Evolutionary conservation across 1,140 invertebrate species (phyloP), one percentile per base, ranked within the genome.

Genomic region (Drosophila ironensis): DNA sequence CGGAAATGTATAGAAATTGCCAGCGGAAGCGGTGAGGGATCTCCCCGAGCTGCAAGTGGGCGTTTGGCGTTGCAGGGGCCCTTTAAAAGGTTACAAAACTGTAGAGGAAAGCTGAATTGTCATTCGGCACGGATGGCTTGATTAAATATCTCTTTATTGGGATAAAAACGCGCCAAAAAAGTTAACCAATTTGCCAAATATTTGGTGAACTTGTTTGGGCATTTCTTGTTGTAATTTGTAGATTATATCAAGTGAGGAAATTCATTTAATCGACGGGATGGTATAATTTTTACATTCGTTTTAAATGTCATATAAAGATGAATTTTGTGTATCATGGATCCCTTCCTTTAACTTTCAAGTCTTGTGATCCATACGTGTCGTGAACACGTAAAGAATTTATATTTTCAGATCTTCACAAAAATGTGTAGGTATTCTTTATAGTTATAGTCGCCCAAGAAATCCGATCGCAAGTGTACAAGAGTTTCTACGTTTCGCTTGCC

Each of bases 1-100:
- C 75, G 75, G 75, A 80, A 80, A 80, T 63, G 52, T 66, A 37
- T 51, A 73, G 52, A 77, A 72, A 78, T 41, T 78, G 27, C 33
- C 52, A 27, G 66, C 69, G 75, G 75, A 80, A 70, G 37, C 76
- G 28, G 75, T 71, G 71, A 17, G 45, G 70, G 57, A 74, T 80
- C 12, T 35, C 19, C 35, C 27, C 20, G 0, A 11, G 16, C 12
- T 38, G 51, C 63, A 64, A 70, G 70, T 69, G 71, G 52, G 46
- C 52, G 53, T 22, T 47, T 8, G 22, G 11, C 33, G 1, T 37
- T 37, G 12, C 5, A n/a, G 7, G 40, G 54, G 54, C 40, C 54
- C 56, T 61, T 61, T 22, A 47, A 63, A 38, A 20, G 56, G 30
- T 7, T 59, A 37, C 9, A 27, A 9, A 61, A 35, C 38, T 46